Conservation (phyloP, 2,113 vertebrate genomes). For the Limnothrissa miodon region DNA sequence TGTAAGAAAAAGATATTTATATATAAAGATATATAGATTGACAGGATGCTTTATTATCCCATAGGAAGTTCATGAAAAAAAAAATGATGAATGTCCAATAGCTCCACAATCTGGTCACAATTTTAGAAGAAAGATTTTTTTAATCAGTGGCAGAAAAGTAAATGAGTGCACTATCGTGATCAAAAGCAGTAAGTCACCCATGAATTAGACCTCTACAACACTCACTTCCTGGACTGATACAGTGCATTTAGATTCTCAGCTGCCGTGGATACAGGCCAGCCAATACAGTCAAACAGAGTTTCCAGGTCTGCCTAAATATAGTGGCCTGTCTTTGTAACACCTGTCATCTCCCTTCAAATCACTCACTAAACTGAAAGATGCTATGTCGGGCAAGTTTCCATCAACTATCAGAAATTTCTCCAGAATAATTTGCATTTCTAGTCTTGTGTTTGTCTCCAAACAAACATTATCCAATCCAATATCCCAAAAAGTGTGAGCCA, state of each 20-base stretch:
- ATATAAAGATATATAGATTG: too few relatives aligned
- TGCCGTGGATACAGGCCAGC: background rate
- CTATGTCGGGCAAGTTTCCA: background rate
- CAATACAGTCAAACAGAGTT: background rate
- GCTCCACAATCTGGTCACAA: background rate
- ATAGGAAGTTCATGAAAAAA: too few relatives aligned
- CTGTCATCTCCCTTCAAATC: constrained; percentile 30
- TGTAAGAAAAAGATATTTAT: background rate
- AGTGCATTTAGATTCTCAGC: constrained; percentile 9
- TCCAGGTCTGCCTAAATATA: constrained; percentile 3
- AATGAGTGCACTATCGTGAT: background rate
- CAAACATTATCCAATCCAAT: background rate
- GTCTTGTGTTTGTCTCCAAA: background rate
- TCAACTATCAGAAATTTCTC: too few relatives aligned
- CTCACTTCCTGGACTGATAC: background rate
- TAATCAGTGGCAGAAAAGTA: background rate
- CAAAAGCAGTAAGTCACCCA: background rate
- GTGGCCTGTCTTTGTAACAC: background rate
- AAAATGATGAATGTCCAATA: background rate
- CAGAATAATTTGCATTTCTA: background rate
- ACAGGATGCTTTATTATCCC: too few relatives aligned
- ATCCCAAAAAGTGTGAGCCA: background rate
- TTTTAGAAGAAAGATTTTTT: background rate
- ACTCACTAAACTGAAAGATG: constrained; percentile 44
- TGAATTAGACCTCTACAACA: constrained; percentile 6